Evolutionary conservation across 2,888 invertebrate species (phyloP), one percentile per base, ranked within the genome.

Genomic region (Vandiemenella viatica): DNA sequence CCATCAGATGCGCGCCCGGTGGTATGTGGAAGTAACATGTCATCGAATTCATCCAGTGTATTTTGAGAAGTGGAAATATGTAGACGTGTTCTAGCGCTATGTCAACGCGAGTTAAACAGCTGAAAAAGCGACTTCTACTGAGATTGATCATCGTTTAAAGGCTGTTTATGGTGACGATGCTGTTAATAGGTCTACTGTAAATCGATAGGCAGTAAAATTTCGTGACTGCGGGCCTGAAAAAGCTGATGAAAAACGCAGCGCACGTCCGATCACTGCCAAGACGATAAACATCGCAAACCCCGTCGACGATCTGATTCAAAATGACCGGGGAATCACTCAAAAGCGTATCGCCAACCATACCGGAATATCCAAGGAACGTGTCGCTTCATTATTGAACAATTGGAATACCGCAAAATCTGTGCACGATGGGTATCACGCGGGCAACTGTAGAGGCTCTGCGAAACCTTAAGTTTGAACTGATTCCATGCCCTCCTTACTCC

Each of bases 301-400:
- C 46, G 37, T 46, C n/a, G 41, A 43, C 41, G 46, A 46, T 46
- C 46, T 46, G 46, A 46, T 46, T 46, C 45, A 46, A 46, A 46
- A 45, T 13, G 46, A 46, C n/a, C 46, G 46, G 45, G 13, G 46
- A 46, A 43, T 46, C 17, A 43, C 46, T 46, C 46, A 46, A 46
- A 45, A 46, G 21, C 46, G 45, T 46, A 37, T 46, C 45, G 46
- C 42, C 46, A 43, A 45, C 2, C 46, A 46, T 46, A 38, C 15
- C 15, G 38, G 38, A 38, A 38, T 38, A 38, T 38, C 38, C 13
- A 38, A 38, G 38, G 2, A 38, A 38, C 16, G 38, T 38, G 13
- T 15, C n/a, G 38, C 38, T 38, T 38, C 38, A 38, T 38, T 13
- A 38, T 38, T 1, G 38, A 38, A 38, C n/a, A n/a, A 15, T 38